phyloP scores from a whole-genome alignment of 2,797 vertebrate species.

The Rousettus madagascariensis region DNA sequence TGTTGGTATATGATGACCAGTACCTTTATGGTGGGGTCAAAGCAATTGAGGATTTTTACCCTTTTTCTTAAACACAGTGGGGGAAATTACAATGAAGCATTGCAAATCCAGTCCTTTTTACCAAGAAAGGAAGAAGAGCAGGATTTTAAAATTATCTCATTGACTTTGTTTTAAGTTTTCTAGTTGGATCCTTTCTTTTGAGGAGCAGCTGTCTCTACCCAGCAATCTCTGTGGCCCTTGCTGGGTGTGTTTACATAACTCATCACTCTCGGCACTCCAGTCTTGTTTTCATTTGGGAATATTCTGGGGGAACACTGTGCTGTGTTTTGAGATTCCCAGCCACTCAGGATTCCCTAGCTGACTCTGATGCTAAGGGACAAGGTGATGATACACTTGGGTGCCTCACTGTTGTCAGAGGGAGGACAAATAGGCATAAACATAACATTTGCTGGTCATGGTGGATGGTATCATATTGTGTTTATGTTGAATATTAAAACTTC shows the following conservation, averaged over 20 bases:
- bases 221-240: background rate
- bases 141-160: background rate
- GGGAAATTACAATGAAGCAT: background rate
- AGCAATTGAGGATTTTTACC: background rate
- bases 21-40: background rate
- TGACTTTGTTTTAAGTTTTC: background rate
- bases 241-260: background rate
- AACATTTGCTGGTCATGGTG: background rate
- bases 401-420: background rate
- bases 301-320: slow-evolving; percentile 39
- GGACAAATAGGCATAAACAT: background rate
- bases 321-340: slow-evolving; percentile 58
- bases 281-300: slow-evolving; percentile 48
- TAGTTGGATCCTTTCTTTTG: background rate
- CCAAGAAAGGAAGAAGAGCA: background rate
- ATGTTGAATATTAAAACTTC: background rate
- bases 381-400: background rate
- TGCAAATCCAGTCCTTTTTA: background rate
- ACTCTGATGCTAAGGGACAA: background rate
- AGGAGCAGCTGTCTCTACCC: background rate
- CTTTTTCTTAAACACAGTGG: background rate
- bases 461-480: background rate
- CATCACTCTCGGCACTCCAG: background rate
- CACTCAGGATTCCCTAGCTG: slow-evolving; percentile 14
- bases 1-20: background rate